Conservation (phyloP, 2,113 vertebrate species). For the Lampris megalopsis region DNA sequence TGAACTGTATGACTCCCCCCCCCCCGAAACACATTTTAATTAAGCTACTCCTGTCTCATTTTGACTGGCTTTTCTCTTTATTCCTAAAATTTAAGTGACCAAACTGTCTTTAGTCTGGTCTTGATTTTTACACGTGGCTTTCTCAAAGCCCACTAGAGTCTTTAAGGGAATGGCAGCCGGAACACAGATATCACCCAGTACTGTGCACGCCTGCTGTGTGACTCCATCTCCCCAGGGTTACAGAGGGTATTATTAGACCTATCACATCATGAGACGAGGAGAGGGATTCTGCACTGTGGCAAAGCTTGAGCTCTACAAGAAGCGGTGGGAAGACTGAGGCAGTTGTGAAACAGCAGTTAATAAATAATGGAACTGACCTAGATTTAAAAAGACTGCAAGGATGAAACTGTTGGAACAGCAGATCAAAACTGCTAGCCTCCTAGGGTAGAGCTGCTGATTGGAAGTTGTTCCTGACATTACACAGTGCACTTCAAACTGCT, state of each 20-base stretch:
- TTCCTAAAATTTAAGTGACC: too few relatives aligned
- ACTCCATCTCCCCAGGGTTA: conserved; percentile 12
- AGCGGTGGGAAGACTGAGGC: conserved; percentile 43
- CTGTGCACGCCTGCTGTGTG: background rate
- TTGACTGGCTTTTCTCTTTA: background rate
- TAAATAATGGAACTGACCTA: conserved; percentile 80
- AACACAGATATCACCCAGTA: background rate
- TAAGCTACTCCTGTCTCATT: background rate
- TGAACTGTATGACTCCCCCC: too few relatives aligned
- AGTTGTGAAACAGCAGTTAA: conserved; percentile 76
- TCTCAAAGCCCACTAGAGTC: background rate
- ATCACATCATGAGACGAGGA: conserved; percentile 28
- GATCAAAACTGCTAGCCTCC: conserved; percentile 51
- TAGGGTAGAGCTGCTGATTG: conserved; percentile 49
- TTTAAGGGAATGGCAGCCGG: background rate
- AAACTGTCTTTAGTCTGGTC: too few relatives aligned
- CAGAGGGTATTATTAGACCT: conserved; percentile 55
- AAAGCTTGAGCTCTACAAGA: conserved; percentile 36
- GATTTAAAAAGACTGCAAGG: conserved; percentile 68
- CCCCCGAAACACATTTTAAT: background rate
- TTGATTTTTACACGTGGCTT: background rate
- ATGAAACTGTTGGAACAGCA: conserved; percentile 58
- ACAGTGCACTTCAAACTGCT: conserved; percentile 57
- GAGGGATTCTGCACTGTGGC: conserved; percentile 32
- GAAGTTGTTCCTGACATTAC: conserved; percentile 57